Conservation (phyloP, 2,113 vertebrate species). For the Chaetops frenatus region DNA sequence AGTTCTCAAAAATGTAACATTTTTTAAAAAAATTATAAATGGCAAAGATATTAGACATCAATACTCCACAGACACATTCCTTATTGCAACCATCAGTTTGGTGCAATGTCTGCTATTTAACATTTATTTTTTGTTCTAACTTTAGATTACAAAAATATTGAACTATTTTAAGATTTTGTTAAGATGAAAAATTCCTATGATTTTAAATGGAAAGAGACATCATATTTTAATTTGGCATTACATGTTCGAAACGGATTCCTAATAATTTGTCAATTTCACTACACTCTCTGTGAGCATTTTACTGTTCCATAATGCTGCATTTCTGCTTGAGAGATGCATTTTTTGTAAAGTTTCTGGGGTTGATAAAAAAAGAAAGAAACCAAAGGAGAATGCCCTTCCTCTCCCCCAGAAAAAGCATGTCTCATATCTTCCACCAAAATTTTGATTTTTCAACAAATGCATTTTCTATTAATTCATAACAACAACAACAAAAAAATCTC, state of each 20-base stretch:
- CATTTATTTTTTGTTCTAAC: neutral
- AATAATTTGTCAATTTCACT: neutral
- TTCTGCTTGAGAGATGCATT: neutral
- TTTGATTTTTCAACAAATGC: neutral
- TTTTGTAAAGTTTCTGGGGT: neutral
- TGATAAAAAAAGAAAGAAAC: neutral
- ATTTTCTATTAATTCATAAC: neutral
- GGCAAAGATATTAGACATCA: neutral
- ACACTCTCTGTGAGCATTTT: neutral
- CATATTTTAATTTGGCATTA: neutral
- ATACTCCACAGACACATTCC: neutral
- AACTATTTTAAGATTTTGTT: neutral
- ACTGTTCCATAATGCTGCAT: neutral
- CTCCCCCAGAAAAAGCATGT: rapidly evolving
- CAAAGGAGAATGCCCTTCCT: neutral
- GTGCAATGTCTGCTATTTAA: neutral
- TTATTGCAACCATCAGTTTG: neutral
- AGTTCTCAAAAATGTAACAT: rapidly evolving
- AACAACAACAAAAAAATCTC: neutral
- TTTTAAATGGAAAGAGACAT: neutral
- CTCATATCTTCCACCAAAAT: neutral
- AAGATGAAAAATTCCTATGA: neutral
- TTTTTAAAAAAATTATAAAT: neutral
- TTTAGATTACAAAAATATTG: neutral
- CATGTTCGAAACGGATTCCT: neutral